Base-by-base conservation (phyloP, 2,113 vertebrate species). In the Emydura subglobosa region DNA sequence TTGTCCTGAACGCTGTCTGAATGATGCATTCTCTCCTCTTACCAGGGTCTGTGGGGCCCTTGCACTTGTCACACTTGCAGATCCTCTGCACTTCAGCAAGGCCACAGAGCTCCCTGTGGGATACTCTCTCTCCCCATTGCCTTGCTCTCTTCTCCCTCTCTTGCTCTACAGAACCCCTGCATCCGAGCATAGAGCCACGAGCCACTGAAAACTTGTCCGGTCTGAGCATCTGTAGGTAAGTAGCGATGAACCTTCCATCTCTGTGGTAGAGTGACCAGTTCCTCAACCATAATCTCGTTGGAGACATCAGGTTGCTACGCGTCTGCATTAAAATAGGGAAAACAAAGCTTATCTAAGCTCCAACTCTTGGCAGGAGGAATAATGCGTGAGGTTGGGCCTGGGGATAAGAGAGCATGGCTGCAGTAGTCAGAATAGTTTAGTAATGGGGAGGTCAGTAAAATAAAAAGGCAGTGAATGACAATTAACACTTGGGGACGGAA, bases 201-300 rank as follows among this genome's bases (percentile, higher is more conserved):
- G 78, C 83, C 91, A 47, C 85, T 57, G 76, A 89, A 82, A 61
- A 61, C 31, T 83, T 83, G 83, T 87, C 39, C 34, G 85, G 49
- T 47, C 42, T 88, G 39, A 65, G 87, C 59, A 5, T 6, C 51
- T 29, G 44, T 9, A 19, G 5, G 61, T 65, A 65, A 57, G 44
- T 11, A 3, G 1, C 29, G 1, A 89, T 90, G 7, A 39, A 22
- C 16, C 34, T 90, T 93, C 49, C 85, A 87, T 86, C 61, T 31
- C 80, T 81, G 59, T 84, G 91, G 95, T 49, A 55, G 53, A 57
- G 59, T 54, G 87, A 55, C 51, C 82, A 86, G 87, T 92, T 91
- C 93, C 79, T 51, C 27, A 85, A 47, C 80, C 31, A 0, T 21
- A 51, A 12, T 39, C 3, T 76, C 78, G 54, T 83, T 74, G 22